phyloP scores from a whole-genome alignment of 2,888 invertebrate genomes.

The Tenthredo amoena region DNA sequence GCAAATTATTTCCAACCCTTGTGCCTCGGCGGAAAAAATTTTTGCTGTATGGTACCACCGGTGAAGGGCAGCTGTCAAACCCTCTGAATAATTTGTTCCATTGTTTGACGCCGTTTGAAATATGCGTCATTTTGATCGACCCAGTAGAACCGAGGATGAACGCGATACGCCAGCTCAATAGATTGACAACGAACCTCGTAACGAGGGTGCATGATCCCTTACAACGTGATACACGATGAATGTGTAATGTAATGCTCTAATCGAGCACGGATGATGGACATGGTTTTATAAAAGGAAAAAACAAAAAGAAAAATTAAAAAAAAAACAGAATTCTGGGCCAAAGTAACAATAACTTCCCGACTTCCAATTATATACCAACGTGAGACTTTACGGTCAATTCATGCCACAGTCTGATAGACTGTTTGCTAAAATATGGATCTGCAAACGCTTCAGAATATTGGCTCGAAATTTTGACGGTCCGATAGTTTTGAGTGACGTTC shows the following conservation, averaged over 20 bases:
- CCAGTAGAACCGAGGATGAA: not conserved
- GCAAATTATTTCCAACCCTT: constrained; percentile 2
- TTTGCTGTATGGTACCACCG: not conserved
- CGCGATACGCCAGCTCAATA: not conserved
- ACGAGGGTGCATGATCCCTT: not conserved
- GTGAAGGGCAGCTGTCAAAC: not conserved
- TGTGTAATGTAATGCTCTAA: constrained; percentile 4
- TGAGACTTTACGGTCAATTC: not conserved
- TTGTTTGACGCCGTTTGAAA: constrained; percentile 18
- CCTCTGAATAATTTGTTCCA: constrained; percentile 30
- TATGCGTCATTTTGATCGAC: constrained; percentile 23
- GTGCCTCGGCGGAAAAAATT: not conserved
- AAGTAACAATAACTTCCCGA: not conserved
- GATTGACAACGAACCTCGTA: not conserved
- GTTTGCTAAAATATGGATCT: not conserved
- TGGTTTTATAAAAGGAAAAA: not conserved
- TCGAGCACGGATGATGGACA: not conserved
- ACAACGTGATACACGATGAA: not conserved
- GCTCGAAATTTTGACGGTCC: not conserved
- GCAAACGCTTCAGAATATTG: not conserved
- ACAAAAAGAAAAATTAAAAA: not conserved
- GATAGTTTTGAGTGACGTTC: constrained; percentile 4
- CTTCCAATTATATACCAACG: not conserved
- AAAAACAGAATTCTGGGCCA: not conserved
- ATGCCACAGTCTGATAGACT: not conserved